A percentile compares a stretch with the other conserved stretches of the same genome.
phyloP scores from a whole-genome alignment of 2,113 vertebrate species.

The Rissa tridactyla region DNA sequence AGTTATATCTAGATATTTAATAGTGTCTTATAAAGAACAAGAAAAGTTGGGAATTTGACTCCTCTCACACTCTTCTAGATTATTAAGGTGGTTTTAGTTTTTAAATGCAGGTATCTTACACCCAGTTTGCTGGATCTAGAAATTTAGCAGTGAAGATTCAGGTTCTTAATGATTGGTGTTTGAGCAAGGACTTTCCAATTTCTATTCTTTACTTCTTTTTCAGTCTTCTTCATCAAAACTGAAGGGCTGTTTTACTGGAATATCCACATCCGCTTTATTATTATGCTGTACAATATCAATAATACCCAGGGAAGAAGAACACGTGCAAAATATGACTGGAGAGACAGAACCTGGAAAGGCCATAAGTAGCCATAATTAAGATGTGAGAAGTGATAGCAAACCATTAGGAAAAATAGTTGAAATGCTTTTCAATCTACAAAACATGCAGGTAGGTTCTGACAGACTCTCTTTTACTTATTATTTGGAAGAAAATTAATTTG shows the following conservation, averaged over 20 bases:
- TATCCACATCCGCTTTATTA: background rate
- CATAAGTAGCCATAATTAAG: background rate
- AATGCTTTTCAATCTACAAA: background rate
- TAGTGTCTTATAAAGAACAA: background rate
- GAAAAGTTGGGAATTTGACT: background rate
- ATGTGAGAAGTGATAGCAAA: background rate
- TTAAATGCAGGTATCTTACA: background rate
- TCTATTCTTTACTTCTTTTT: background rate
- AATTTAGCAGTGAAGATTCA: background rate
- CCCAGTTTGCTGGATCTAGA: background rate
- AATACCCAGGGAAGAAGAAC: background rate
- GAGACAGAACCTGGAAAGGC: background rate
- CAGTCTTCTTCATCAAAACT: background rate
- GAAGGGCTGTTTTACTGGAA: background rate
- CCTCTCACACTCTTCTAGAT: background rate
- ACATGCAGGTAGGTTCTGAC: background rate
- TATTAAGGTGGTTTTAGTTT: background rate
- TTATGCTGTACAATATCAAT: background rate
- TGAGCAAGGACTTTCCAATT: background rate
- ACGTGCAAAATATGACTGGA: background rate
- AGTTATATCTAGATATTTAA: background rate
- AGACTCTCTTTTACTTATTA: background rate
- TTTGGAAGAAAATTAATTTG: background rate
- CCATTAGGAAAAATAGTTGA: background rate
- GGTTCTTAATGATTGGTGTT: background rate